Evolutionary conservation across 2,888 invertebrate species (phyloP), one percentile per base, ranked within the genome.

Genomic region (Caenorhabditis panamensis): DNA sequence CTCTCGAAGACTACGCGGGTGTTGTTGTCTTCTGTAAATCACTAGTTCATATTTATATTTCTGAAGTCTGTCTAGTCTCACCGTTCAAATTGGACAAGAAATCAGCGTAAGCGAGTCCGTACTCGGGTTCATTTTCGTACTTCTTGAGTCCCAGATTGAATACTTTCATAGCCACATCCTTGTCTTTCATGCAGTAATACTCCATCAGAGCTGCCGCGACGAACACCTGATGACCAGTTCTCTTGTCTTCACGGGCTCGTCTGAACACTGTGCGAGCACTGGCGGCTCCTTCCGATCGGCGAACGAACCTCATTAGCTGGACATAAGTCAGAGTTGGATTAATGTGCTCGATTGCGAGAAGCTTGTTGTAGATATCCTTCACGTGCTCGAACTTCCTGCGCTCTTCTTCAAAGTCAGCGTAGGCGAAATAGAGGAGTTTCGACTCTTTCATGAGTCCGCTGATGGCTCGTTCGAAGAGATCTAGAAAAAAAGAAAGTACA

Each of bases 161-260:
- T 87, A 97, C 96, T 78, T 96, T 93, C 92, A 96, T 96, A 0
- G 97, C 97, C 69, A 97, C 96, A 91, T 96, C 96, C 92, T 96
- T 96, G 92, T 97, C 97, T 92, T 92, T 66, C 75, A 92, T 93
- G 91, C 98, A 98, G 91, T 97, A 98, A 92, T 98, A 99, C 92
- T 99, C 99, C 97, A 99, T 98, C 0, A 97, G 93, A 0, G 99
- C 97, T 0, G 98, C 97, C 0, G 97, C 95, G 0, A 97, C 96
- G 92, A 95, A 99, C 53, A 98, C 95, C 92, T 99, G 97, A 92
- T 95, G 96, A 1, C 94, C 94, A 0, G 95, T 94, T 20, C 93
- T 91, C 3, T 93, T 92, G 91, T 99, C 98, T 91, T 98, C 97
- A 24, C 99, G 93, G 0, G 97, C 97, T 85, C 95, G 79, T 91